These are phyloP conservation scores for Cheilosia vulpina DNA, from an alignment of 2,888 invertebrate species.

Conservation along the genomic window DNA sequence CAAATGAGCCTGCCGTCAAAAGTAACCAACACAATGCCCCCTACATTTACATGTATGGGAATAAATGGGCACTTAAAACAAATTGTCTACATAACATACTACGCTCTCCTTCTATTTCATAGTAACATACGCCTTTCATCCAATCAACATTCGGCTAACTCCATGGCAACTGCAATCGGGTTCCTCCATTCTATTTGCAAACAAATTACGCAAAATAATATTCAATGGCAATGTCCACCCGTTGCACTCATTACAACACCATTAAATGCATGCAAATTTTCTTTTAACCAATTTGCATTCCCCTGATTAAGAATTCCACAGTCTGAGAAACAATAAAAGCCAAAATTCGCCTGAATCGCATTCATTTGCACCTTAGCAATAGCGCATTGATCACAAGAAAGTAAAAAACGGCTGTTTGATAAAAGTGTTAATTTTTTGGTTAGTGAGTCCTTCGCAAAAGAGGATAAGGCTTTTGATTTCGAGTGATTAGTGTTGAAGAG, in stretches of 20 bases:
- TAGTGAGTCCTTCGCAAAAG: slow-evolving; percentile 6
- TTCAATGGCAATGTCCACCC: too few species aligned
- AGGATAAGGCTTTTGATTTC: neutral
- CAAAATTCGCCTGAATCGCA: neutral
- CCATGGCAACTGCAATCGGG: slow-evolving; percentile 80
- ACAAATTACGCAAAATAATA: too few species aligned
- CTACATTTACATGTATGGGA: too few species aligned
- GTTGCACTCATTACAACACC: too few species aligned
- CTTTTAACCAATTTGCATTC: neutral
- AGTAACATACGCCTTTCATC: too few species aligned
- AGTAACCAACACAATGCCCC: slow-evolving; percentile 37
- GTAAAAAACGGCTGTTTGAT: neutral
- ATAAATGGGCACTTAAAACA: too few species aligned
- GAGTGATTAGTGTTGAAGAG: neutral
- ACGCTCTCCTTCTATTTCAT: too few species aligned
- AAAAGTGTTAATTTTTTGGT: neutral
- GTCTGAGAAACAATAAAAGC: slow-evolving; percentile 60
- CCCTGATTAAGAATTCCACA: slow-evolving; percentile 35
- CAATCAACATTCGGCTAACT: too few species aligned
- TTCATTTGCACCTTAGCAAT: slow-evolving; percentile 48
- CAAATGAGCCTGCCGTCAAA: slow-evolving; percentile 69
- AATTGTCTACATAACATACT: too few species aligned
- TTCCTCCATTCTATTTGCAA: slow-evolving; percentile 85
- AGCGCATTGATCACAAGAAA: slow-evolving; percentile 13
- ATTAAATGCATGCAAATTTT: too few species aligned